Evolutionary conservation across 2,888 invertebrate genomes (phyloP).

Genomic region (Hermodice carunculata): DNA sequence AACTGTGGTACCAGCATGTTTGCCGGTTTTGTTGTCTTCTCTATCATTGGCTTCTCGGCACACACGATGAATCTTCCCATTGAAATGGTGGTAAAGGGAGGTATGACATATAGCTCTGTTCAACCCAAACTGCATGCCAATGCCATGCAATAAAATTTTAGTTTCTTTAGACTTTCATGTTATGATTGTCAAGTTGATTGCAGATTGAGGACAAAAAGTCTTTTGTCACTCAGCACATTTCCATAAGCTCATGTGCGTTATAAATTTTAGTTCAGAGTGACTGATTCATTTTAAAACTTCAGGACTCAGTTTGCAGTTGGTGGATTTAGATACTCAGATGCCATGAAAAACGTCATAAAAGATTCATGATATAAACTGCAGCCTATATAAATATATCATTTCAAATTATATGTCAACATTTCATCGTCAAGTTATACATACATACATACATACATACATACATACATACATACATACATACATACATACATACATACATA

Average conservation of each 20-base stretch:
- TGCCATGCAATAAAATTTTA: background rate
- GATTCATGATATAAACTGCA: no score
- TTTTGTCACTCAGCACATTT: no score
- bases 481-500: conserved; percentile 22
- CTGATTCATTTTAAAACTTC: no score
- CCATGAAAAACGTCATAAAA: no score
- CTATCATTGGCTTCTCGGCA: conserved; percentile 67
- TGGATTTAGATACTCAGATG: no score
- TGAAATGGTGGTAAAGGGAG: conserved; percentile 58
- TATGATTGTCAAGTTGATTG: background rate
- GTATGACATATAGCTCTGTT: no score
- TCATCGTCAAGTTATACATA: conserved; percentile 24
- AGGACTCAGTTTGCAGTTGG: no score
- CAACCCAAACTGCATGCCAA: background rate
- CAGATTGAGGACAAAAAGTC: no score
- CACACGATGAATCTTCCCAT: conserved; percentile 51
- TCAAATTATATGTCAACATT: conserved; percentile 8
- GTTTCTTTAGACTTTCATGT: background rate
- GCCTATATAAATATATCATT: no score
- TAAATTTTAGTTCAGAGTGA: no score
- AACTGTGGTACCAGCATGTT: conserved; percentile 65
- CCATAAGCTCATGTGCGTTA: no score
- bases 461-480: conserved; percentile 25
- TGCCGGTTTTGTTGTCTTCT: conserved; percentile 66
- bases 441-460: conserved; percentile 31